These are phyloP conservation scores for Ondatra zibethicus DNA, from an alignment of 2,113 vertebrate genomes.

Conservation along the genomic window DNA sequence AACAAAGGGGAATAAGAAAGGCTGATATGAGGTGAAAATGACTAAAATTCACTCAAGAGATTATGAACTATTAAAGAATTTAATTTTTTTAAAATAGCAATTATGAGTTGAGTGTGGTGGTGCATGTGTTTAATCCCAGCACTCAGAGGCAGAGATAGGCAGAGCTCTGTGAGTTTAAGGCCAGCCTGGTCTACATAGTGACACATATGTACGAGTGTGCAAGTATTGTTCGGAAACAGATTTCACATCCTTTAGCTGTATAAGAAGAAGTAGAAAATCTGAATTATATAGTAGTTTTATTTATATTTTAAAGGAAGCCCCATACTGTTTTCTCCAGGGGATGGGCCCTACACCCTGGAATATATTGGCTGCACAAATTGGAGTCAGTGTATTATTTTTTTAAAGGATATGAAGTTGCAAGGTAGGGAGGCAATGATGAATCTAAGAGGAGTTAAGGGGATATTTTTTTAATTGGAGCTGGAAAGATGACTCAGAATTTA, in stretches of 20 bases:
- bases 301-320: background rate
- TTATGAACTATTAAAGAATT: background rate
- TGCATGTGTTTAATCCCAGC: background rate
- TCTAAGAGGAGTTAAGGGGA: background rate
- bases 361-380: background rate
- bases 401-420: background rate
- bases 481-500: background rate
- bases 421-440: background rate
- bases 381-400: background rate
- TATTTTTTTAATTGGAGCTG: background rate
- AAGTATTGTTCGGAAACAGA: background rate
- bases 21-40: background rate
- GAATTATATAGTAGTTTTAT: background rate
- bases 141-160: background rate
- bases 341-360: background rate
- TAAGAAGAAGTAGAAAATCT: background rate
- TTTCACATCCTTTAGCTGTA: background rate
- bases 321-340: background rate
- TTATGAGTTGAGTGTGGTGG: background rate
- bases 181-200: background rate
- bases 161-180: background rate
- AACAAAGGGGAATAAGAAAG: background rate
- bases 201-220: background rate
- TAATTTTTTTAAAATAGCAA: background rate
- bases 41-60: background rate